Conservation (phyloP, 2,113 vertebrate genomes). For the Apodemus sylvaticus region DNA sequence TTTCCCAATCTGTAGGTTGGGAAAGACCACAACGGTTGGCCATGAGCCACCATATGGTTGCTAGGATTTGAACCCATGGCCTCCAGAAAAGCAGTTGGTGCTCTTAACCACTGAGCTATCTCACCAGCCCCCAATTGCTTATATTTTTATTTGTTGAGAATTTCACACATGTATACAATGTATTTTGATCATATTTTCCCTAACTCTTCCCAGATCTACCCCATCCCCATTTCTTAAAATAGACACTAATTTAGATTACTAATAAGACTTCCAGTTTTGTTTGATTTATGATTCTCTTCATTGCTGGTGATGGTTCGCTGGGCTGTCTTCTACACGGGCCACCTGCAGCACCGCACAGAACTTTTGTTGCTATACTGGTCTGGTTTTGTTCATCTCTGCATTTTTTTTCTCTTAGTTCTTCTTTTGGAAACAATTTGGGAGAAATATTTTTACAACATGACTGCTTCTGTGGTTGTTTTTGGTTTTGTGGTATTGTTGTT, state of each 20-base stretch:
- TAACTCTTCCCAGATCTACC: not conserved
- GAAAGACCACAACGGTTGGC: not conserved
- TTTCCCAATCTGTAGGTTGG: not conserved
- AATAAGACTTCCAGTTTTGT: not conserved
- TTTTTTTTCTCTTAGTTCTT: not conserved
- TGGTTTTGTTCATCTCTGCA: not conserved
- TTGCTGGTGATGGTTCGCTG: not conserved
- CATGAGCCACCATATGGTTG: too few relatives aligned
- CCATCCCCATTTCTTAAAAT: not conserved
- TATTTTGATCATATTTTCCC: not conserved
- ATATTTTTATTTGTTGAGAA: not conserved
- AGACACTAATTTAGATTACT: not conserved
- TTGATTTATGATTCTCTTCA: not conserved
- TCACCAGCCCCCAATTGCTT: not conserved
- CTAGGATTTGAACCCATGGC: too few relatives aligned
- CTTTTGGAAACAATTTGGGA: conserved; percentile 29
- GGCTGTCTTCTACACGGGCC: not conserved
- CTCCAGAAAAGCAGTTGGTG: too few relatives aligned
- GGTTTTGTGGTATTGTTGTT: not conserved
- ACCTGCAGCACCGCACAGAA: not conserved
- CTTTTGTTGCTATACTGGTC: not conserved
- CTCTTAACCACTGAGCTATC: too few relatives aligned
- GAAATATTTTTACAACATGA: conserved; percentile 36
- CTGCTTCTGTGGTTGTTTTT: not conserved
- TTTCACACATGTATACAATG: not conserved